These are phyloP conservation scores for Lineus longissimus DNA, from an alignment of 1,140 invertebrate species.

Conservation along the genomic window DNA sequence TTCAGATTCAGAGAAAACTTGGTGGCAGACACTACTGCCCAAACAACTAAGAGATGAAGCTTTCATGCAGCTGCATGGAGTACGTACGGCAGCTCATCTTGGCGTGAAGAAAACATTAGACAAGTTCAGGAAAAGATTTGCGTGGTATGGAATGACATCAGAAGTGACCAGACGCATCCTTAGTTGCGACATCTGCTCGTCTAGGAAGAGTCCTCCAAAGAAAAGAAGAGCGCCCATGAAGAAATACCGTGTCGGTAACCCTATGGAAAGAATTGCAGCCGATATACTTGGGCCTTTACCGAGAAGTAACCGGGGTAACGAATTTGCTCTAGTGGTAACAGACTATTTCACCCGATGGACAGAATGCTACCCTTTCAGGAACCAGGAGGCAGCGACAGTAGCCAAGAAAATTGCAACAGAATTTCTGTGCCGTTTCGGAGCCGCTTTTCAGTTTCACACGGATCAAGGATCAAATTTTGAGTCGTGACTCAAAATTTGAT, in stretches of 20 bases:
- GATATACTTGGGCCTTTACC: slow-evolving; percentile 18
- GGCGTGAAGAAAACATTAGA: neutral
- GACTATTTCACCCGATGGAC: slow-evolving; percentile 34
- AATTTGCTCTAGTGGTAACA: slow-evolving; percentile 32
- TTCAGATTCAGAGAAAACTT: too few species aligned
- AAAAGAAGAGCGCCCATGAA: slow-evolving; percentile 8
- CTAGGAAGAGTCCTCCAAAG: slow-evolving; percentile 9
- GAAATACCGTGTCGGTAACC: neutral
- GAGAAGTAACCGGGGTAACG: slow-evolving; percentile 18
- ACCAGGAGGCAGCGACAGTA: slow-evolving; percentile 31
- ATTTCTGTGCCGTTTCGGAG: slow-evolving; percentile 41
- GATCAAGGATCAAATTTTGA: slow-evolving; percentile 43
- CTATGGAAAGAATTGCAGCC: slow-evolving; percentile 18
- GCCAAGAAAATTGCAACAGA: slow-evolving; percentile 39
- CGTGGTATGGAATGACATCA: slow-evolving; percentile 12
- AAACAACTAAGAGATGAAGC: neutral
- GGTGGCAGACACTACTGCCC: slow-evolving; percentile 9
- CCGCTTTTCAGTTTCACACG: slow-evolving; percentile 39
- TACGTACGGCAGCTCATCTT: slow-evolving; percentile 12
- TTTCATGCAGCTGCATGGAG: neutral
- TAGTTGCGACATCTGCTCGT: slow-evolving; percentile 15
- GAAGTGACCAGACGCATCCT: slow-evolving; percentile 4
- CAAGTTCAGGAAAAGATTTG: slow-evolving; percentile 1
- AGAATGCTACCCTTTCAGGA: slow-evolving; percentile 24
- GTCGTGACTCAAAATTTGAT: too few species aligned